phyloP scores from a whole-genome alignment of 2,888 invertebrate species.

The Nemapogon koenigi region DNA sequence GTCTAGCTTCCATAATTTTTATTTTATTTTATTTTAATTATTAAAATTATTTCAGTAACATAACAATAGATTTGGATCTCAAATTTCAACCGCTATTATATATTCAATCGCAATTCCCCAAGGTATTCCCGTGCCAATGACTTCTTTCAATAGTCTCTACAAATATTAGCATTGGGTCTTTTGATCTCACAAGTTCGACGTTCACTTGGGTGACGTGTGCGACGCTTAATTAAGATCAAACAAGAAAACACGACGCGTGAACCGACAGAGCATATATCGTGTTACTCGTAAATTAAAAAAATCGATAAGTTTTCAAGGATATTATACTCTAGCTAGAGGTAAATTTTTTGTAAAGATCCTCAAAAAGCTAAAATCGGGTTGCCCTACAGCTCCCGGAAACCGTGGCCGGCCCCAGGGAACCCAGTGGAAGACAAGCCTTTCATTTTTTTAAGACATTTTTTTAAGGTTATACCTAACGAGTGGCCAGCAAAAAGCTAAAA shows the following conservation, averaged over 20 bases:
- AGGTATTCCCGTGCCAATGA: slow-evolving; percentile 33
- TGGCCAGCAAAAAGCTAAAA: too few relatives aligned
- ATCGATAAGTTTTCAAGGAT: neutral
- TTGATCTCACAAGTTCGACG: slow-evolving; percentile 42
- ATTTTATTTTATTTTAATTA: too few relatives aligned
- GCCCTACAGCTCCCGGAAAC: too few relatives aligned
- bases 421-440: too few relatives aligned
- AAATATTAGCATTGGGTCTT: slow-evolving; percentile 51
- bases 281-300: neutral
- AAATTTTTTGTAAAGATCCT: neutral
- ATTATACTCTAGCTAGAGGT: neutral
- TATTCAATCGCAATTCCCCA: slow-evolving; percentile 3
- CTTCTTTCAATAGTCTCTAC: slow-evolving; percentile 52
- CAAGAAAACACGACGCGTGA: slow-evolving; percentile 52
- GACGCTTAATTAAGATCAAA: slow-evolving; percentile 58
- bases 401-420: too few relatives aligned
- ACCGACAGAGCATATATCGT: slow-evolving; percentile 16
- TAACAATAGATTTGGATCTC: too few relatives aligned
- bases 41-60: too few relatives aligned
- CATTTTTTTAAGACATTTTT: too few relatives aligned
- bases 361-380: neutral
- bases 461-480: too few relatives aligned
- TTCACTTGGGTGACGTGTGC: slow-evolving; percentile 45
- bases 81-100: too few relatives aligned
- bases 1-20: too few relatives aligned